Conservation (phyloP, 1,140 invertebrate species). For the Trinorchestia longiramus region DNA sequence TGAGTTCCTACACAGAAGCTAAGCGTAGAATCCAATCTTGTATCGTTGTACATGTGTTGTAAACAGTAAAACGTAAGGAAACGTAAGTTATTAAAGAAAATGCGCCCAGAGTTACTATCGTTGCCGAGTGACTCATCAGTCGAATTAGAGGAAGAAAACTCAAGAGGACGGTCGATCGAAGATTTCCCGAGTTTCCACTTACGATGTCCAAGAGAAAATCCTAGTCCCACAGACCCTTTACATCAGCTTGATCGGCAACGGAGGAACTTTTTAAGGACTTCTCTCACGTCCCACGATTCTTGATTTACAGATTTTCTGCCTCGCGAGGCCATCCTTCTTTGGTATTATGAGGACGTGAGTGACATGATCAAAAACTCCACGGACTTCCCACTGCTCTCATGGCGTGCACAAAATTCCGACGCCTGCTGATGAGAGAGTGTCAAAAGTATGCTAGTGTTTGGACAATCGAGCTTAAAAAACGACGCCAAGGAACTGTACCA, state of each 20-base stretch:
- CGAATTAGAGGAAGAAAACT: slow-evolving; percentile 12
- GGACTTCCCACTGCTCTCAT: not conserved
- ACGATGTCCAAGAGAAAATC: slow-evolving; percentile 34
- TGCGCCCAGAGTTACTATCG: not conserved
- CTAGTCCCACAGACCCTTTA: not conserved
- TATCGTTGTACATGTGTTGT: not conserved
- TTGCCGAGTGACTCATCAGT: not conserved
- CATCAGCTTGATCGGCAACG: slow-evolving; percentile 29
- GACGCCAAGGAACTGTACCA: not conserved
- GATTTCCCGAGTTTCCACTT: not conserved
- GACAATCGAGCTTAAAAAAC: not conserved
- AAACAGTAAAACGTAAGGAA: not conserved
- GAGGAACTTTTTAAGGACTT: slow-evolving; percentile 44
- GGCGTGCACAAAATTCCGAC: not conserved
- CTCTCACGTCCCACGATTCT: slow-evolving; percentile 47
- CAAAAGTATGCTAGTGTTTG: not conserved
- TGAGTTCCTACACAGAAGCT: too few species aligned
- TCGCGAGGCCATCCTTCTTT: slow-evolving; percentile 50
- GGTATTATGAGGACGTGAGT: slow-evolving; percentile 51
- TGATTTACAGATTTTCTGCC: slow-evolving; percentile 55
- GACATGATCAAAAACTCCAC: slow-evolving; percentile 28
- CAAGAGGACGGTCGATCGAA: not conserved
- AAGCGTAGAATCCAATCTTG: too few species aligned
- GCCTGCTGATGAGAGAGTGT: not conserved
- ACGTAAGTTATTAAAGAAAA: not conserved